Conservation (phyloP, 1,140 invertebrate species). For the Drosophila lini region DNA sequence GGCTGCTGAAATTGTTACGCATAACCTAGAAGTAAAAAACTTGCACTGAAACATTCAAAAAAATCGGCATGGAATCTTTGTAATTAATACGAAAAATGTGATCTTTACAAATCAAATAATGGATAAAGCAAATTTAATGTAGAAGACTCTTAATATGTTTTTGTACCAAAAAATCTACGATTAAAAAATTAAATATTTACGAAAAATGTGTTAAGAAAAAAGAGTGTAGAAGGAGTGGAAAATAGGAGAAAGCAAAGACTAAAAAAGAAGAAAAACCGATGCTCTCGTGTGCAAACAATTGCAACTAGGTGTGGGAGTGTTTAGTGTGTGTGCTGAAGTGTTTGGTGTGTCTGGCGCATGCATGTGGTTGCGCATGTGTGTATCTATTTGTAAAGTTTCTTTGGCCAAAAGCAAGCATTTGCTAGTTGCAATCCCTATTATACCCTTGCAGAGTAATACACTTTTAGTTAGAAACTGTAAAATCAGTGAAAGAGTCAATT, state of each 20-base stretch:
- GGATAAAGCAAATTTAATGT: too few species aligned
- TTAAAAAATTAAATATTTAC: background rate
- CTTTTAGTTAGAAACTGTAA: background rate
- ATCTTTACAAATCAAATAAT: background rate
- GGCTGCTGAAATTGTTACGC: constrained; percentile 58
- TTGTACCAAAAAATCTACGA: background rate
- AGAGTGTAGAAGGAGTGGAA: background rate
- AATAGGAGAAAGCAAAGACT: constrained; percentile 7
- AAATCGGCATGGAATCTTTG: too few species aligned
- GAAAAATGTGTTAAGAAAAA: constrained; percentile 20
- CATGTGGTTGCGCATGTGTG: constrained; percentile 8
- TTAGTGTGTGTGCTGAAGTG: constrained; percentile 14
- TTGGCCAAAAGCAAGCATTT: constrained; percentile 56
- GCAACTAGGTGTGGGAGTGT: constrained; percentile 26
- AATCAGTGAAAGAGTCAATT: background rate
- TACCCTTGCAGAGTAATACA: background rate
- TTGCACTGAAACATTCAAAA: background rate
- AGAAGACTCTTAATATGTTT: background rate
- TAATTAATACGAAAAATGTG: background rate
- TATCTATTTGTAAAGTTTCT: constrained; percentile 61
- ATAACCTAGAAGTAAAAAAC: background rate
- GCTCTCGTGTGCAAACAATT: constrained; percentile 55
- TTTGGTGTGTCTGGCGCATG: constrained; percentile 3
- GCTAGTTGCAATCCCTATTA: constrained; percentile 17
- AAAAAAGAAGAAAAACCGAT: constrained; percentile 16